Conservation (phyloP, 2,888 invertebrate species). For the Aelia acuminata region DNA sequence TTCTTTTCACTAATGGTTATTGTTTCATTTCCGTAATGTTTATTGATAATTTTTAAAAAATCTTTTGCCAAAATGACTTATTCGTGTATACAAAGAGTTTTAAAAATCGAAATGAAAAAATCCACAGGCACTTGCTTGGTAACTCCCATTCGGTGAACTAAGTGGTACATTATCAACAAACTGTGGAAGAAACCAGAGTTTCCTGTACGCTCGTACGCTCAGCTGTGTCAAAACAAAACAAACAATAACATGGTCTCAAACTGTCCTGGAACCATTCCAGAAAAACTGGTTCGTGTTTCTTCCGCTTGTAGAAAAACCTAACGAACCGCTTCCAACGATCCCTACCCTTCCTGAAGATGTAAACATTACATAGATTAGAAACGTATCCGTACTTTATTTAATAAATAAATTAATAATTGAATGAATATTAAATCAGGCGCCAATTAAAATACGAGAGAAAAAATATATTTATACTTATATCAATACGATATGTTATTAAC, state of each 20-base stretch:
- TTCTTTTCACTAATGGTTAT: too few species aligned
- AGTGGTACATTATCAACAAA: not conserved
- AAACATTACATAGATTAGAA: not conserved
- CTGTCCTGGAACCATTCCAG: not conserved
- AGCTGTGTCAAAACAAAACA: conserved; percentile 1
- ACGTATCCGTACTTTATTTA: not conserved
- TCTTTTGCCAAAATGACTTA: too few species aligned
- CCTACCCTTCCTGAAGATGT: not conserved
- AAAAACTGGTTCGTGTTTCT: not conserved
- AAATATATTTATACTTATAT: too few species aligned
- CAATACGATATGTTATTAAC: too few species aligned
- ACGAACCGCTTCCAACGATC: not conserved
- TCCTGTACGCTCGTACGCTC: not conserved
- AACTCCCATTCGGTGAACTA: not conserved
- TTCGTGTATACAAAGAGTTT: too few species aligned
- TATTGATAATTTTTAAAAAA: too few species aligned
- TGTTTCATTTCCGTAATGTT: too few species aligned
- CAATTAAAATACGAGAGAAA: too few species aligned
- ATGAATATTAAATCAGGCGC: too few species aligned
- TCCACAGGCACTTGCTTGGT: not conserved
- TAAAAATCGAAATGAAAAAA: not conserved
- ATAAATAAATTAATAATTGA: too few species aligned
- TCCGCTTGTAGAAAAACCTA: not conserved
- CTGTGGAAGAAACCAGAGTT: not conserved
- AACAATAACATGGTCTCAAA: not conserved